Percentiles rank a stretch among this genome's conserved stretches.
phyloP scores from a whole-genome alignment of 2,797 vertebrate species.

The Poliocrania exsul region DNA sequence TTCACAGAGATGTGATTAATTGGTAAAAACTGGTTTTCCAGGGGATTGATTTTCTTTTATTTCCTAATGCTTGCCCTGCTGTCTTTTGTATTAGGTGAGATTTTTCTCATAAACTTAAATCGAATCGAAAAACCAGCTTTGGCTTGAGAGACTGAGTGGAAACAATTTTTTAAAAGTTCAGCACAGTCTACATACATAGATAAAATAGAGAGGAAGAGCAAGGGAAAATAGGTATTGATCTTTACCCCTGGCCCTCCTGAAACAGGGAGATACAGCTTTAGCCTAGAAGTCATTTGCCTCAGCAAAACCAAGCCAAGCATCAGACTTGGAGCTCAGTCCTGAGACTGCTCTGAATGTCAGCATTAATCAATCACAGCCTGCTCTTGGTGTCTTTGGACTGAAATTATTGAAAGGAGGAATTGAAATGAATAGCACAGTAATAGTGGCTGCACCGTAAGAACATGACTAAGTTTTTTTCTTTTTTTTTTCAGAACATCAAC shows the following conservation, averaged over 20 bases:
- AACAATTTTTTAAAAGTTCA: neutral
- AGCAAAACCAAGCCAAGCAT: neutral
- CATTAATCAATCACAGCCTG: neutral
- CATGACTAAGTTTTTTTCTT: neutral
- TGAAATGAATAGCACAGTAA: neutral
- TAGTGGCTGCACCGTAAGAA: neutral
- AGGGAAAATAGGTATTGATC: neutral
- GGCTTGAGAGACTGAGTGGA: neutral
- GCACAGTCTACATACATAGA: fast-evolving
- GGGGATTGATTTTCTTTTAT: neutral
- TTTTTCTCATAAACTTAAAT: neutral
- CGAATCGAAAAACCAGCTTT: neutral
- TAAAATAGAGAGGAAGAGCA: neutral
- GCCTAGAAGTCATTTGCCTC: neutral
- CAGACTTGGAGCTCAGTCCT: neutral
- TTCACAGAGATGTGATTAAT: neutral
- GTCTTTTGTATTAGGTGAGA: neutral
- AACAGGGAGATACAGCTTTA: neutral
- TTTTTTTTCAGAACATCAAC: neutral
- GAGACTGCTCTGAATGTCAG: neutral
- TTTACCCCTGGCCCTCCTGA: neutral
- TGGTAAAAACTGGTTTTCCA: neutral
- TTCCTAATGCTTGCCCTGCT: neutral
- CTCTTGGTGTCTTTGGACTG: neutral
- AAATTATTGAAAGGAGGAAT: neutral